Percentiles rank a stretch among this genome's conserved stretches.
Conservation (phyloP, 2,113 vertebrate species). For the Bucco capensis region DNA sequence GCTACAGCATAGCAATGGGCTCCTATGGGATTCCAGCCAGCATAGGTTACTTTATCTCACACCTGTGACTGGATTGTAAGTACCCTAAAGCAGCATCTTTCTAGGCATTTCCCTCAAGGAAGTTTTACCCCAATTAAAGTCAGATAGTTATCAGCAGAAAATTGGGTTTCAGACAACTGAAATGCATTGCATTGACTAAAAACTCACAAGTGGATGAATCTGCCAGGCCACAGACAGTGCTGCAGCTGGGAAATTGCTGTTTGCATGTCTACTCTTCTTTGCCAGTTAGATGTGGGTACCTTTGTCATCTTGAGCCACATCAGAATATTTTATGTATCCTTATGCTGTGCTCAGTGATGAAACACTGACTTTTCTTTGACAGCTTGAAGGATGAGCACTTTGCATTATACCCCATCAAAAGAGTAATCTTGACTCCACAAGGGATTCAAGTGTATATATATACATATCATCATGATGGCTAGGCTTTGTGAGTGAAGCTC, state of each 20-base stretch:
- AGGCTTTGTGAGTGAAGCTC: no score
- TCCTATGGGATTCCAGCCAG: background rate
- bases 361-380: background rate
- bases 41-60: background rate
- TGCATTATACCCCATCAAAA: background rate
- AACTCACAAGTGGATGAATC: background rate
- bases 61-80: background rate
- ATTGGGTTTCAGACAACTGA: background rate
- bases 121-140: background rate
- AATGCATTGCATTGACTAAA: background rate
- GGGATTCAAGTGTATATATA: background rate
- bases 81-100: background rate
- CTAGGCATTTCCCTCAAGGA: background rate
- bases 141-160: background rate
- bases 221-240: background rate
- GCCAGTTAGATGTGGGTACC: background rate
- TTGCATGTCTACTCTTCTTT: background rate
- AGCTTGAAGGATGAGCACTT: background rate
- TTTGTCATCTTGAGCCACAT: background rate
- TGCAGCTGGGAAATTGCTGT: background rate
- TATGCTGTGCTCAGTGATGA: background rate
- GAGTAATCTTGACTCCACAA: background rate
- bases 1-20: background rate
- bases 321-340: background rate
- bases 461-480: no score